A percentile compares a stretch with the other conserved stretches of the same genome.
phyloP scores from a whole-genome alignment of 2,113 vertebrate species.

The Sinocyclocheilus rhinocerous region DNA sequence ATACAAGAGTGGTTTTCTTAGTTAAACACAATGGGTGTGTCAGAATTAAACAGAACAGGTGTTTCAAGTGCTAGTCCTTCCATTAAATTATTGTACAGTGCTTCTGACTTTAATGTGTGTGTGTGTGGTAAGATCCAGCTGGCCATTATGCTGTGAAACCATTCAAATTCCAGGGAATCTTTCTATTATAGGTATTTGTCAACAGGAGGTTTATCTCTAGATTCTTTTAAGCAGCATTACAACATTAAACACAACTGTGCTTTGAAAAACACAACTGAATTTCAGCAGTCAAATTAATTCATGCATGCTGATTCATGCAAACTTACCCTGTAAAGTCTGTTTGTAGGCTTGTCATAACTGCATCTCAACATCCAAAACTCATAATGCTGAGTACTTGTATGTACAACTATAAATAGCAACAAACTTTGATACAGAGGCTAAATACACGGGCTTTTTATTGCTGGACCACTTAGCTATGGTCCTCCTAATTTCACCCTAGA shows the following conservation, averaged over 20 bases:
- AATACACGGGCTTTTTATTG: neutral
- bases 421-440: neutral
- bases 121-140: neutral
- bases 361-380: no score
- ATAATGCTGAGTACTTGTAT: no score
- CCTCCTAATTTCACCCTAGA: neutral
- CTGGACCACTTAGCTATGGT: neutral
- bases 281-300: neutral
- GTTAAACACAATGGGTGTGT: constrained; percentile 1
- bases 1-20: neutral
- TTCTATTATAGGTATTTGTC: neutral
- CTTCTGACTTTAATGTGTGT: neutral
- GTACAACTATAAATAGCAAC: neutral
- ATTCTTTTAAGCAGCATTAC: neutral
- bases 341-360: no score
- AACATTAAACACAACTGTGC: no score
- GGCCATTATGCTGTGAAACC: neutral
- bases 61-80: neutral
- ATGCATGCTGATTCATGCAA: no score
- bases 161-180: neutral
- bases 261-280: no score
- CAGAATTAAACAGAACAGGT: neutral
- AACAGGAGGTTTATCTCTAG: neutral
- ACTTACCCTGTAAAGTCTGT: no score
- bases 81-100: neutral